These are phyloP conservation scores for Aplodontia rufa DNA, from an alignment of 2,113 vertebrate species.

Conservation along the genomic window DNA sequence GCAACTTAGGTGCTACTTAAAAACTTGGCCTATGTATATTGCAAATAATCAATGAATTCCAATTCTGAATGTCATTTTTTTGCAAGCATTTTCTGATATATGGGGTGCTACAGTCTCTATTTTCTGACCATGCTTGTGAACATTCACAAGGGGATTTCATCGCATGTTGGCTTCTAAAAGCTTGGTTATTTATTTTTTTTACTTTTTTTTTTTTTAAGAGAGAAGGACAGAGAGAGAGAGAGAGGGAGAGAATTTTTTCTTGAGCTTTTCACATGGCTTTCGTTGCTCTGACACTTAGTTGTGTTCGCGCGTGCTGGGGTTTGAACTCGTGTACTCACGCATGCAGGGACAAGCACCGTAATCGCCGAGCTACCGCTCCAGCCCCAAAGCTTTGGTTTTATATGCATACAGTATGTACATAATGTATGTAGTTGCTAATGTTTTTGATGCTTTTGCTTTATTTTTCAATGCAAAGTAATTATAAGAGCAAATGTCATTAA, in stretches of 20 bases:
- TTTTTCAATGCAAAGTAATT: slow-evolving; percentile 8
- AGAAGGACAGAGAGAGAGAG: no score
- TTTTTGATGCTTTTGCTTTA: slow-evolving; percentile 35
- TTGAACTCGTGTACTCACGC: no score
- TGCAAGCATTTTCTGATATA: neutral
- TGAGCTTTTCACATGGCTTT: no score
- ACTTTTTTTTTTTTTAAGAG: no score
- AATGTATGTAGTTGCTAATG: neutral
- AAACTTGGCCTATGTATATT: neutral
- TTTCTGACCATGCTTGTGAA: neutral
- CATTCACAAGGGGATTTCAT: neutral
- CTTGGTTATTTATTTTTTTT: no score
- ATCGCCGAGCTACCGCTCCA: no score
- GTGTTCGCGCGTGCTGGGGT: no score
- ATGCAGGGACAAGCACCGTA: no score
- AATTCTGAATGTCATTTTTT: neutral
- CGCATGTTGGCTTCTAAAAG: neutral
- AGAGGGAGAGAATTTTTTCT: no score
- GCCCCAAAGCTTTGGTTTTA: slow-evolving; percentile 42
- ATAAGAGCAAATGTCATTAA: neutral
- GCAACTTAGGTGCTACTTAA: neutral
- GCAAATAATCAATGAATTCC: neutral
- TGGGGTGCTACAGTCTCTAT: neutral
- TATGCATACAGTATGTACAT: neutral
- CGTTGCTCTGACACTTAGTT: no score